Evolutionary conservation across 1,140 invertebrate species (phyloP).

Genomic region (Psix sp.): DNA sequence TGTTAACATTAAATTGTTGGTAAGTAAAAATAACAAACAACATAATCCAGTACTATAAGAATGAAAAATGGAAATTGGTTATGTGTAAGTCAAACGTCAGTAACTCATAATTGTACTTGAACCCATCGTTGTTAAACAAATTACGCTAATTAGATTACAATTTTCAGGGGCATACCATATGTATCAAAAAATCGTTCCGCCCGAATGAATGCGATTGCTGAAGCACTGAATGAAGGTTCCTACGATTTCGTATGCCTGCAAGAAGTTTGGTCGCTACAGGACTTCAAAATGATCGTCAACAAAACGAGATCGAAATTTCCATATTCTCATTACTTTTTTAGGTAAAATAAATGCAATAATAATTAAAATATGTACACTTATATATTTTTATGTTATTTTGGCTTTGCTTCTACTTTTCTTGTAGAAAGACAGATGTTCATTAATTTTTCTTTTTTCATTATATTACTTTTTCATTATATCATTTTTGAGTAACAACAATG

Average conservation of each 20-base stretch:
- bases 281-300: conserved; percentile 85
- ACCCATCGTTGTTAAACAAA: too few species aligned
- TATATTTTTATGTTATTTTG: too few species aligned
- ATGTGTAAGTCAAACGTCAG: too few species aligned
- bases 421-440: too few species aligned
- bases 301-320: conserved; percentile 82
- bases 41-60: too few species aligned
- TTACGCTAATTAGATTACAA: neutral
- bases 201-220: conserved; percentile 88
- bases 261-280: conserved; percentile 91
- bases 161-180: conserved; percentile 87
- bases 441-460: too few species aligned
- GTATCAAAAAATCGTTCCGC: conserved; percentile 85
- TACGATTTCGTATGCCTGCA: conserved; percentile 95
- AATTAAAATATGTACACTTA: too few species aligned
- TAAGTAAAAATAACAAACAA: conserved; percentile 7
- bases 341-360: conserved; percentile 79
- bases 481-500: too few species aligned
- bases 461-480: too few species aligned
- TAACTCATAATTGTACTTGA: too few species aligned
- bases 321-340: conserved; percentile 95
- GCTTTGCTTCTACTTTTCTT: too few species aligned
- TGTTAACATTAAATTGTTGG: conserved; percentile 43
- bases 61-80: too few species aligned
- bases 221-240: conserved; percentile 81